Conservation (phyloP, 2,113 vertebrate genomes). For the Cervus canadensis region DNA sequence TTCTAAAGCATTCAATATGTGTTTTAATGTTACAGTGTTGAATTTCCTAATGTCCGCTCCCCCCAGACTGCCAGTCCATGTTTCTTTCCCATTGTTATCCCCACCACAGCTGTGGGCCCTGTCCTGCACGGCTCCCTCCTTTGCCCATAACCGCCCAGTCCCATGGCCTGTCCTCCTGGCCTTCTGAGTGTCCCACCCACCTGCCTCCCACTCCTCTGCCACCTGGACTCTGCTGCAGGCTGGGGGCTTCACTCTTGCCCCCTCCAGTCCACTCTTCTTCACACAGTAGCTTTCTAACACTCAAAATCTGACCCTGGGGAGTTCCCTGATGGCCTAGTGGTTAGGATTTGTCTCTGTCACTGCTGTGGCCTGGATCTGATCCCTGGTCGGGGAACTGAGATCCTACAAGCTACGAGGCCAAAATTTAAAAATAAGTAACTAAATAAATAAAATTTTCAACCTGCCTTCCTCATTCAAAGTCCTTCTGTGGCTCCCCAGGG, state of each 20-base stretch:
- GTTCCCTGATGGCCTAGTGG: not conserved
- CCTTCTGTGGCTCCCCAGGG: not conserved
- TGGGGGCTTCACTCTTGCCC: not conserved
- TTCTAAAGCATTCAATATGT: not conserved
- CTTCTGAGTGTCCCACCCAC: not conserved
- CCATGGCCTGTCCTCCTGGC: not conserved
- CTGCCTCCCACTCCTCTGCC: not conserved
- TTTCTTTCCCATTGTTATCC: not conserved
- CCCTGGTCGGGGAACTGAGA: not conserved
- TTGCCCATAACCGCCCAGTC: fast-evolving
- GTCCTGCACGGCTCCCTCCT: not conserved
- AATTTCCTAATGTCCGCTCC: not conserved
- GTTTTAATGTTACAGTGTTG: not conserved
- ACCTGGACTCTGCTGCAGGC: not conserved
- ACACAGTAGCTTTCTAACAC: not conserved
- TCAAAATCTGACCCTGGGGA: not conserved
- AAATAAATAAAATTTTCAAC: not conserved
- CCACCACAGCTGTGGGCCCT: not conserved
- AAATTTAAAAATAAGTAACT: not conserved
- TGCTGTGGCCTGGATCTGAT: not conserved
- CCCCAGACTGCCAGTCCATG: not conserved
- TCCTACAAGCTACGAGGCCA: not conserved
- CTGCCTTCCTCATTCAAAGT: not conserved
- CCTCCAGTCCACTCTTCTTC: not conserved
- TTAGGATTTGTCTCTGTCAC: not conserved